phyloP scores from a whole-genome alignment of 2,888 invertebrate genomes.

The Ecdyonurus torrentis region DNA sequence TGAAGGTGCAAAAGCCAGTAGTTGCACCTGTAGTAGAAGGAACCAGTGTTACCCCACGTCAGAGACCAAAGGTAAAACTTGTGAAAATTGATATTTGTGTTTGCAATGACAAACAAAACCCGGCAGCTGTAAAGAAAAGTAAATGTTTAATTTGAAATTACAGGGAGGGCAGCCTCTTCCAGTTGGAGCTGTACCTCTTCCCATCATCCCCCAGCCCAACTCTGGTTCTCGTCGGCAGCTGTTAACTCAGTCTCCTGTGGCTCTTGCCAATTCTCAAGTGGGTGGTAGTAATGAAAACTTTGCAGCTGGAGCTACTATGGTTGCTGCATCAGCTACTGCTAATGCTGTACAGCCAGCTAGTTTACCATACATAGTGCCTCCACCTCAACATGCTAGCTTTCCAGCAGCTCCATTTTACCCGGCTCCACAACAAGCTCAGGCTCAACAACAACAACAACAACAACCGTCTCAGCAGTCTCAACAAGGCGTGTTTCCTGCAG shows the following conservation, averaged over 20 bases:
- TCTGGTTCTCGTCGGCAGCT: constrained; percentile 1
- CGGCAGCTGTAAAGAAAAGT: not conserved
- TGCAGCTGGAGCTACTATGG: not conserved
- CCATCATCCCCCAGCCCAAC: constrained; percentile 1
- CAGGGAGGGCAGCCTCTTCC: constrained; percentile 25
- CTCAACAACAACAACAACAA: no score
- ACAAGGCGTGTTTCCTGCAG: constrained; percentile 26
- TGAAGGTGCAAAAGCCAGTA: constrained; percentile 26
- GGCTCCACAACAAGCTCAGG: constrained; percentile 9
- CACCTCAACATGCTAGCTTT: constrained; percentile 10
- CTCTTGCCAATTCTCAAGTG: not conserved
- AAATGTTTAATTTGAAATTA: no score
- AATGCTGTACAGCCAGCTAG: constrained; percentile 14
- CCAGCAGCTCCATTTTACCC: constrained; percentile 8
- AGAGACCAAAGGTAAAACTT: constrained; percentile 44
- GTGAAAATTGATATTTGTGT: not conserved
- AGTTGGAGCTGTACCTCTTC: constrained; percentile 9
- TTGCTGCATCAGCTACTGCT: no score
- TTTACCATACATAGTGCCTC: constrained; percentile 9
- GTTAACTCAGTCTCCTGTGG: not conserved
- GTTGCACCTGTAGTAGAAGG: constrained; percentile 32
- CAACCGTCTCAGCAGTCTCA: constrained; percentile 20
- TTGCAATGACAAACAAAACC: not conserved
- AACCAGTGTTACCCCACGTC: constrained; percentile 67
- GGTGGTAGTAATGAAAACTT: no score